Evolutionary conservation across 2,113 vertebrate genomes (phyloP).

Genomic region (Lepidothrix coronata): DNA sequence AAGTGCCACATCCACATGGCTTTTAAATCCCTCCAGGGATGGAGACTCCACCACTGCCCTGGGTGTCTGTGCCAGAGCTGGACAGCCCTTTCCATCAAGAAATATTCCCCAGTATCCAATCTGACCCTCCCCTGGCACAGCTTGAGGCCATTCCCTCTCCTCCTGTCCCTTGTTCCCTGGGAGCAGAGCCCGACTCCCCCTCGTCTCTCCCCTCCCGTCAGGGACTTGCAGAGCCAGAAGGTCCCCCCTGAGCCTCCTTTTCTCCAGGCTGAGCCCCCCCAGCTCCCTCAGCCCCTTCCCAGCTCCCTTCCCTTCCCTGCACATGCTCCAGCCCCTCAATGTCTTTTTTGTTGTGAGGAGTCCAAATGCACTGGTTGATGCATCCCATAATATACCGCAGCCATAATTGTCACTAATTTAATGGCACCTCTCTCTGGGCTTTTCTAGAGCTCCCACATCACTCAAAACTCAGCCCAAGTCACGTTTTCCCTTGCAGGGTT

Average conservation of each 20-base stretch:
- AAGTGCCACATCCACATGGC: neutral
- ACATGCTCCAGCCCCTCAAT: rapidly evolving
- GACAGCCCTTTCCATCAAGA: neutral
- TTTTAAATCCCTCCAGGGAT: neutral
- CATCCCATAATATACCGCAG: neutral
- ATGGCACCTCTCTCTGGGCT: neutral
- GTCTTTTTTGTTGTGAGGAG: neutral
- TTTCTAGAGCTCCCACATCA: neutral
- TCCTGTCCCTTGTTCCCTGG: neutral
- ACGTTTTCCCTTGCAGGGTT: rapidly evolving
- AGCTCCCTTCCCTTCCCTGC: rapidly evolving
- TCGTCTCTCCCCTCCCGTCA: neutral
- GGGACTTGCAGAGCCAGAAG: neutral
- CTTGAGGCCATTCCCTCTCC: rapidly evolving
- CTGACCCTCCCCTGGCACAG: neutral
- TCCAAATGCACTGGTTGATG: neutral
- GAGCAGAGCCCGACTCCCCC: rapidly evolving
- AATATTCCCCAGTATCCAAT: neutral
- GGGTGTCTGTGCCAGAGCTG: neutral
- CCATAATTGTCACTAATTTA: neutral
- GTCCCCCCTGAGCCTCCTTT: neutral
- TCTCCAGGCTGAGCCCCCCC: neutral
- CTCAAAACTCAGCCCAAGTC: neutral
- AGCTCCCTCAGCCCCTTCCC: neutral
- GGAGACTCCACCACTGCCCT: neutral